These are phyloP conservation scores for Aspidapion aeneum DNA, from an alignment of 2,888 invertebrate genomes.

Conservation along the genomic window DNA sequence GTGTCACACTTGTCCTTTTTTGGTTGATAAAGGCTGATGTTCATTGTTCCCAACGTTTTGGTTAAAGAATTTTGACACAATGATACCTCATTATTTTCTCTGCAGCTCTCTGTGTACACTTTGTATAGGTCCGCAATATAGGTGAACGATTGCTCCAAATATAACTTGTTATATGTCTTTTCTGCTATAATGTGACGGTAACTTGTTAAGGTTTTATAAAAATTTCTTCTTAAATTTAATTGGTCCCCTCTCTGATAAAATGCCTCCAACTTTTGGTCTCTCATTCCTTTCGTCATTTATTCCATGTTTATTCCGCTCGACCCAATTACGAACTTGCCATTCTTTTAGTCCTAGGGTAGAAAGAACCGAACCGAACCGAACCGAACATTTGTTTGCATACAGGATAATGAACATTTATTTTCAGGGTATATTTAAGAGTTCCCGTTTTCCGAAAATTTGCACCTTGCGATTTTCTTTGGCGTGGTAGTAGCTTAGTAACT, in stretches of 20 bases:
- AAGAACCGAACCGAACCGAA: no score
- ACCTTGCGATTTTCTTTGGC: constrained; percentile 4
- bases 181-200: constrained; percentile 16
- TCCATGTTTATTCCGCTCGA: constrained; percentile 7
- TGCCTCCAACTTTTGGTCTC: constrained; percentile 3
- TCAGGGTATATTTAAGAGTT: constrained; percentile 5
- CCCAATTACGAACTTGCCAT: constrained; percentile 7
- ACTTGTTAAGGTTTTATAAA: constrained; percentile 7
- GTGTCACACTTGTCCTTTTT: constrained; percentile 23
- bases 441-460: constrained; percentile 7
- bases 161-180: constrained; percentile 7
- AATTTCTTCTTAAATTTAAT: constrained; percentile 1
- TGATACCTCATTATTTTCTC: constrained; percentile 1
- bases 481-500: constrained; percentile 2
- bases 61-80: not conserved
- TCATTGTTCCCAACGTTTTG: not conserved
- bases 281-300: constrained; percentile 8
- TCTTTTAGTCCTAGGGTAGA: constrained; percentile 6
- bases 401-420: constrained; percentile 5
- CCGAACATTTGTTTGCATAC: constrained; percentile 7
- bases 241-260: constrained; percentile 4
- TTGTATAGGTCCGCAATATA: constrained; percentile 6
- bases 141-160: constrained; percentile 13
- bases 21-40: constrained; percentile 18
- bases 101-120: constrained; percentile 4